A percentile compares a stretch with the other conserved stretches of the same genome.
Conservation (phyloP, 2,113 vertebrate species). For the Acanthisitta chloris region DNA sequence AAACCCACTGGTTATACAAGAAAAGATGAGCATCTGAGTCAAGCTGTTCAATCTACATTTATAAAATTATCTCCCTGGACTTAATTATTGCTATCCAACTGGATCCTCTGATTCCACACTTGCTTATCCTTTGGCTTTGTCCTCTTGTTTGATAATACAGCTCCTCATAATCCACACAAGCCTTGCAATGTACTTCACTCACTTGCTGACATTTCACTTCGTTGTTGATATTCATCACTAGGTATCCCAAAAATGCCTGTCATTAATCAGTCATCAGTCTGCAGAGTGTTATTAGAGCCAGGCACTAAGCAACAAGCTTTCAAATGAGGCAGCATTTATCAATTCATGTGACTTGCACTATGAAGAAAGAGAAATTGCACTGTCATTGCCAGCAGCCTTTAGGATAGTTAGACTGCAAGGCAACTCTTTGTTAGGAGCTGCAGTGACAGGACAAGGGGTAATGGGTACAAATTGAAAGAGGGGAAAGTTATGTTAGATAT, state of each 20-base stretch:
- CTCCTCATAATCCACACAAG: neutral
- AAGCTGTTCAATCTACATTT: neutral
- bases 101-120: neutral
- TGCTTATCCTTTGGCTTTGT: neutral
- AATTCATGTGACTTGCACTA: neutral
- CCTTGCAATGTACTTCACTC: neutral
- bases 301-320: neutral
- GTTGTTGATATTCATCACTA: neutral
- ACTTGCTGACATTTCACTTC: neutral
- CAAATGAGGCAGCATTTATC: neutral
- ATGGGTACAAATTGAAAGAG: too few species aligned
- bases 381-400: neutral
- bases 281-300: neutral
- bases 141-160: neutral
- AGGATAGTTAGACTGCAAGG: neutral
- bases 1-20: neutral
- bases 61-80: neutral
- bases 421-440: too few species aligned
- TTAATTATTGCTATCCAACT: neutral
- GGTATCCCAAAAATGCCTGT: neutral
- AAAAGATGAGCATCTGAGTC: neutral
- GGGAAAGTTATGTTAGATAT: too few species aligned
- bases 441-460: too few species aligned
- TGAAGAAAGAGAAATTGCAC: neutral
- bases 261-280: conserved; percentile 3